These are phyloP conservation scores for Pithys albifrons DNA, from an alignment of 2,113 vertebrate species.

Conservation along the genomic window DNA sequence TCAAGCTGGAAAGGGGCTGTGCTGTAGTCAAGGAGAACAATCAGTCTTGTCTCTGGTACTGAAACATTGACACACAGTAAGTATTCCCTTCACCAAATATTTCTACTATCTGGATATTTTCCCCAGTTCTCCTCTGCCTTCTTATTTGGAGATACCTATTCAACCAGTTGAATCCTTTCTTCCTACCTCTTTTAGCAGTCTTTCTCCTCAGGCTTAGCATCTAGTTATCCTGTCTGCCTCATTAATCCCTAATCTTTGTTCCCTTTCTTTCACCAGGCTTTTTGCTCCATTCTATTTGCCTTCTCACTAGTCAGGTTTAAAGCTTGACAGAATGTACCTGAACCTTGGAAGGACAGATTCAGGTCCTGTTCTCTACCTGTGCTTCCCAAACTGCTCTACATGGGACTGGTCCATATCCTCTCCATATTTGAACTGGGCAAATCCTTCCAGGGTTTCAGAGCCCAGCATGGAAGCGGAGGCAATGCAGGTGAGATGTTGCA, in stretches of 20 bases:
- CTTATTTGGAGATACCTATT: background rate
- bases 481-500: background rate
- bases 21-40: background rate
- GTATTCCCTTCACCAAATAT: background rate
- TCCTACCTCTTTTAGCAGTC: background rate
- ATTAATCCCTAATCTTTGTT: background rate
- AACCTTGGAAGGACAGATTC: background rate
- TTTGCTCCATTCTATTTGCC: background rate
- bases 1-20: background rate
- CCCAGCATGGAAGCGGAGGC: background rate
- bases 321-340: background rate
- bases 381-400: background rate
- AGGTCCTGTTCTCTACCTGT: background rate
- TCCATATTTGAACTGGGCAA: fast-evolving
- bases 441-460: background rate
- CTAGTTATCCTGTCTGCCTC: background rate
- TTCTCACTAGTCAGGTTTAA: background rate
- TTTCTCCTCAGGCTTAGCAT: background rate
- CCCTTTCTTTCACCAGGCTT: background rate
- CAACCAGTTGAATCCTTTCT: background rate
- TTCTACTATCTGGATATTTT: background rate
- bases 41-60: background rate
- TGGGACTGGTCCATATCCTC: background rate
- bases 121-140: background rate
- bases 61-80: fast-evolving